phyloP scores from a whole-genome alignment of 2,888 invertebrate species.

The Stenichneumon culpator region DNA sequence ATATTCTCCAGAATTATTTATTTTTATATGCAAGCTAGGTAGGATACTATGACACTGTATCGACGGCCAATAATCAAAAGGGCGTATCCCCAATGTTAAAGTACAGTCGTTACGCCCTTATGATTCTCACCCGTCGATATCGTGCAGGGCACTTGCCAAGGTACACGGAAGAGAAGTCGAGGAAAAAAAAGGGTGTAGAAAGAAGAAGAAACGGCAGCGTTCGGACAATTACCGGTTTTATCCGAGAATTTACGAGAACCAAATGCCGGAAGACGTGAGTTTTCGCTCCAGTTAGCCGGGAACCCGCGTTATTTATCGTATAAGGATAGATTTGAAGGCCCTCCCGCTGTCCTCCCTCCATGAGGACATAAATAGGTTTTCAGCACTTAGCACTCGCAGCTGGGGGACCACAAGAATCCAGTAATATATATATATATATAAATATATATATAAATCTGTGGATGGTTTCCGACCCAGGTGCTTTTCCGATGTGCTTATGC shows the following conservation, averaged over 20 bases:
- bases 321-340: slow-evolving; percentile 2
- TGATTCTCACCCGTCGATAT: no score
- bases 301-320: slow-evolving; percentile 4
- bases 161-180: background rate
- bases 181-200: slow-evolving; percentile 24
- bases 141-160: no score
- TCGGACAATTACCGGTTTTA: slow-evolving; percentile 53
- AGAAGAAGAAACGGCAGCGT: slow-evolving; percentile 27
- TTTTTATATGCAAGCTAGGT: no score
- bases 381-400: slow-evolving; percentile 37
- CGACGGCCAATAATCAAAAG: no score
- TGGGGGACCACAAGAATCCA: slow-evolving; percentile 29
- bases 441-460: background rate
- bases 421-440: slow-evolving; percentile 17
- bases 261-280: slow-evolving; percentile 43
- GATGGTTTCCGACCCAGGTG: slow-evolving; percentile 12
- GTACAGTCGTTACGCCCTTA: no score
- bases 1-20: no score
- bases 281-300: slow-evolving; percentile 27
- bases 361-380: slow-evolving; percentile 56
- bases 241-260: slow-evolving; percentile 59
- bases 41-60: no score
- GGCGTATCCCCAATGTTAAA: no score
- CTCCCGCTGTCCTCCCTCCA: slow-evolving; percentile 32
- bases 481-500: slow-evolving; percentile 1